Evolutionary conservation across 1,140 invertebrate species (phyloP), one percentile per base, ranked within the genome.

Genomic region (Aphelinus certus): DNA sequence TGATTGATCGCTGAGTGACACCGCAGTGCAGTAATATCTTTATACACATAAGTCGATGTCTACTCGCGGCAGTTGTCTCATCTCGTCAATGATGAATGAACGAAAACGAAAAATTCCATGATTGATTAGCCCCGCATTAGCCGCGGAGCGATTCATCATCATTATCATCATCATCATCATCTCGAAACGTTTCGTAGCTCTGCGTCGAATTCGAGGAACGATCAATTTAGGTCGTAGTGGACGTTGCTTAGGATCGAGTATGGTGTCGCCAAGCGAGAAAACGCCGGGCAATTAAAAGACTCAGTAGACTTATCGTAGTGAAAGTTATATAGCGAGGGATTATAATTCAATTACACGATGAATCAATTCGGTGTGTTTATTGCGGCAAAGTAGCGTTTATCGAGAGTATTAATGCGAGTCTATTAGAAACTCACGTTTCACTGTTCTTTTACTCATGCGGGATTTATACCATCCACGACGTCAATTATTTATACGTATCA

Each of bases 281-380:
- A 26, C 26, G 26, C 26, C 26, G 26, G 26, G 26, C 26, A 26
- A 0, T 26, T 26, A 26, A 26, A 26, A 26, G 26, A 26, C 26
- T 26, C 26, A 26, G 26, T 26, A 26, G 26, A 26, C 26, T 26
- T 26, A 53, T 53, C 51, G 9, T 10, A 48, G 71, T 73, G 71
- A 73, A 73, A 73, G 71, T 66, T n/a, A 42, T 51, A 10, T 49
- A 61, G 63, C 47, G 2, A 7, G 42, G 53, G 55, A 26, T 60
- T 60, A 46, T 66, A 73, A 73, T 65, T 73, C 55, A 66, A 49
- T 73, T 73, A 66, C 48, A 45, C 62, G 71, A 73, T 53, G 46
- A 66, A 73, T 73, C 55, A 60, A 66, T 73, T 73, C 7, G 51
- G 43, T 62, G 55, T 71, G 51, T 71, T 73, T 73, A 60, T 58